Evolutionary conservation across 2,113 vertebrate species (phyloP).

Genomic region (Oenanthe oenanthe): DNA sequence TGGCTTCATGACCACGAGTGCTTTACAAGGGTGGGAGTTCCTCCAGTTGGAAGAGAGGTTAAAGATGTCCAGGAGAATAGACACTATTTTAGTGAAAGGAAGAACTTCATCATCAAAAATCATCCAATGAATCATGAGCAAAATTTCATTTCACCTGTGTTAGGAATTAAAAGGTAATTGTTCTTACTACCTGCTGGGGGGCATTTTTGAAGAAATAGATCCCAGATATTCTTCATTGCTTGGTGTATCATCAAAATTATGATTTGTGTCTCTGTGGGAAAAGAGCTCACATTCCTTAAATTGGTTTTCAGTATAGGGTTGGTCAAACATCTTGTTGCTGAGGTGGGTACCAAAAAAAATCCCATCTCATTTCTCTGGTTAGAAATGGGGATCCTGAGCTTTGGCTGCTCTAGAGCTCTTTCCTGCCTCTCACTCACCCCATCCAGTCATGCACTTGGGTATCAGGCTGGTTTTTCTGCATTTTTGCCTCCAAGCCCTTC

Average conservation of each 20-base stretch:
- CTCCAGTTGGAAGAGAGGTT: background rate
- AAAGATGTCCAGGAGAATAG: background rate
- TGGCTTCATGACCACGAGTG: background rate
- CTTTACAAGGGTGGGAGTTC: background rate
- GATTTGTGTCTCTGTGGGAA: background rate
- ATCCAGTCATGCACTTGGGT: background rate
- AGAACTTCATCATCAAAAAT: background rate
- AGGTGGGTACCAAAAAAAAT: background rate
- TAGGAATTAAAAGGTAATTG: background rate
- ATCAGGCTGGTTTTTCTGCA: background rate
- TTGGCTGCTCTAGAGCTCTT: background rate
- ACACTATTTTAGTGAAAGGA: background rate
- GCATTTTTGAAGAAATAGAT: background rate
- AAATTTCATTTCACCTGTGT: background rate
- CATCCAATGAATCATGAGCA: background rate
- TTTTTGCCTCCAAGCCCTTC: rapidly evolving
- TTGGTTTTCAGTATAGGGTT: background rate
- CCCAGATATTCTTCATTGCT: background rate
- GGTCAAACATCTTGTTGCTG: background rate
- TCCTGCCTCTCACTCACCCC: rapidly evolving
- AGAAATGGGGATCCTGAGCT: background rate
- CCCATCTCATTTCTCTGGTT: background rate
- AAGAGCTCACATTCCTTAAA: background rate
- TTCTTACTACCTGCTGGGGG: background rate
- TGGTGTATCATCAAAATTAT: background rate